Evolutionary conservation across 2,888 invertebrate species (phyloP).

Genomic region (Meta bourneti): DNA sequence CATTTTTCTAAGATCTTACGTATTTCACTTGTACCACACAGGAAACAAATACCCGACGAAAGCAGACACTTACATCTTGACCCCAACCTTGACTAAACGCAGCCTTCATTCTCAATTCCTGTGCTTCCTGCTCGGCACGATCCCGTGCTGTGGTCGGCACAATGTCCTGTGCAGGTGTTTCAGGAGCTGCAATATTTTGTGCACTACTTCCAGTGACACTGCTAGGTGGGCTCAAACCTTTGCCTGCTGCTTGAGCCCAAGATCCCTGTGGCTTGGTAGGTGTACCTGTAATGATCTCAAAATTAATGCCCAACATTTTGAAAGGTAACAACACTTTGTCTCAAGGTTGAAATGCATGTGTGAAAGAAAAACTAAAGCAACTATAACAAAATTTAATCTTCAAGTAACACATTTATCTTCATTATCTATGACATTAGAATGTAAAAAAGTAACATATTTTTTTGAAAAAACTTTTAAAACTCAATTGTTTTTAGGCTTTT

Average conservation of each 20-base stretch:
- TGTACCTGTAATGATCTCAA: constrained; percentile 42
- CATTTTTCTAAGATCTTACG: no score
- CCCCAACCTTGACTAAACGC: constrained; percentile 90
- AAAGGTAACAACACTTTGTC: not conserved
- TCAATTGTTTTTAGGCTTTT: no score
- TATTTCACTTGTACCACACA: no score
- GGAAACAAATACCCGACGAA: not conserved
- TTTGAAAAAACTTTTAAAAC: not conserved
- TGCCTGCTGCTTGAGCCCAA: constrained; percentile 84
- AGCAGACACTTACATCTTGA: constrained; percentile 83
- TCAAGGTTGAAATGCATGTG: not conserved
- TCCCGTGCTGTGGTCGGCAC: constrained; percentile 22
- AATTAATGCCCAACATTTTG: not conserved
- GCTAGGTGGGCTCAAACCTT: constrained; percentile 80
- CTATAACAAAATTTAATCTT: not conserved
- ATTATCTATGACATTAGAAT: not conserved
- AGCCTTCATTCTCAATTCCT: constrained; percentile 62
- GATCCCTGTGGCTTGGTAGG: constrained; percentile 79
- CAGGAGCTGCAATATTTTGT: constrained; percentile 15
- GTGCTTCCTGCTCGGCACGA: constrained; percentile 63
- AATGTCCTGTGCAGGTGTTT: constrained; percentile 2
- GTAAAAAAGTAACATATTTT: not conserved
- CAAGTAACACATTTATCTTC: not conserved
- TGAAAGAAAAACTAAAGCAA: not conserved
- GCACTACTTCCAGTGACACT: constrained; percentile 37